Conservation (phyloP, 2,797 vertebrate genomes). For the Cossypha caffra region DNA sequence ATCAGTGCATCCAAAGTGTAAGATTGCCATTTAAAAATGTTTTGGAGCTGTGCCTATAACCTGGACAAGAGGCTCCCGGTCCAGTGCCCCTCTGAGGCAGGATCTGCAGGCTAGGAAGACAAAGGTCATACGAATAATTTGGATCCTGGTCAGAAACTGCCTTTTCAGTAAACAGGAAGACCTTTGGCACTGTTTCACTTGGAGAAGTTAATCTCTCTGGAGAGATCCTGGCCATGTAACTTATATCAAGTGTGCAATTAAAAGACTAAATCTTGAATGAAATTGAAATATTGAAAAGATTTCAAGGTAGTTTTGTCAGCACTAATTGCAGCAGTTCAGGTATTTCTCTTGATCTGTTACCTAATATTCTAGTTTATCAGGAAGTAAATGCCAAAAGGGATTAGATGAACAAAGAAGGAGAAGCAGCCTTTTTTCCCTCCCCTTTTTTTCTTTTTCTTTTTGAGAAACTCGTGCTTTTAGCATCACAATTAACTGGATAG, state of each 20-base stretch:
- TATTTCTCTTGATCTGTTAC: slow-evolving; percentile 19
- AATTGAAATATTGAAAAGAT: slow-evolving; percentile 18
- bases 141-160: slow-evolving; percentile 17
- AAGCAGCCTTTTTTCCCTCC: fast-evolving
- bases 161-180: slow-evolving; percentile 49
- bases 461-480: neutral
- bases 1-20: neutral
- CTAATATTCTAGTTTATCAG: slow-evolving; percentile 19
- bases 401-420: neutral
- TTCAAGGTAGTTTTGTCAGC: neutral
- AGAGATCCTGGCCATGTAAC: neutral
- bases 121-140: slow-evolving; percentile 5
- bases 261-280: neutral
- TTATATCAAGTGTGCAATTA: slow-evolving; percentile 2
- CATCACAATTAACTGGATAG: neutral
- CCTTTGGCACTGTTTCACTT: neutral
- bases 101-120: neutral
- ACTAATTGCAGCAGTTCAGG: slow-evolving; percentile 19
- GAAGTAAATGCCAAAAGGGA: neutral
- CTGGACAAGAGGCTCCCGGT: slow-evolving; percentile 4
- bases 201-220: slow-evolving; percentile 6
- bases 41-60: neutral
- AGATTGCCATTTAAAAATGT: neutral
- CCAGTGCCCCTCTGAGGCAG: neutral
- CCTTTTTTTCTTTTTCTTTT: neutral